phyloP scores from a whole-genome alignment of 1,140 invertebrate genomes.

The Hylaeus volcanicus region DNA sequence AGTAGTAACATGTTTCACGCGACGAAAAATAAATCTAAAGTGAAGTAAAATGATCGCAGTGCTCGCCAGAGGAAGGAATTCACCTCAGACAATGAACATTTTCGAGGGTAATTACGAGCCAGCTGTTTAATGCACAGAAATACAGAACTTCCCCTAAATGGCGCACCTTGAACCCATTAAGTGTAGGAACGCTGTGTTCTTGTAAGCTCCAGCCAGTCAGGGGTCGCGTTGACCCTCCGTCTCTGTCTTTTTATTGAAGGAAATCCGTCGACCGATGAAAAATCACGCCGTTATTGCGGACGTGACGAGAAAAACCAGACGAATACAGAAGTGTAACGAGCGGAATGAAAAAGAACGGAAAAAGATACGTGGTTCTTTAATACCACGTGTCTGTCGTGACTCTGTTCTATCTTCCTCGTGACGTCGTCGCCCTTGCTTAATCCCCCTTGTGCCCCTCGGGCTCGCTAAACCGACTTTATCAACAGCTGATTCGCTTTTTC shows the following conservation, averaged over 20 bases:
- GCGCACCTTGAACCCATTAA: too few relatives aligned
- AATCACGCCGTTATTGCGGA: conserved; percentile 5
- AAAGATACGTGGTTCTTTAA: background rate
- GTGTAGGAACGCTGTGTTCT: background rate
- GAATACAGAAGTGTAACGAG: background rate
- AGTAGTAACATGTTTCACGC: too few relatives aligned
- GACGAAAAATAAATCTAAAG: too few relatives aligned
- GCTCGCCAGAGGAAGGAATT: background rate
- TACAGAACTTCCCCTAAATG: background rate
- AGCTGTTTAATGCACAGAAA: conserved; percentile 4
- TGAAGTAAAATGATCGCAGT: background rate
- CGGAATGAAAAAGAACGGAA: conserved; percentile 10
- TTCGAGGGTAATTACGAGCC: background rate
- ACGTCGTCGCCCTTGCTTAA: conserved; percentile 17
- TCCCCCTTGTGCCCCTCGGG: background rate
- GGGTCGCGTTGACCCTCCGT: too few relatives aligned
- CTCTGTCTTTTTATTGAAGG: background rate
- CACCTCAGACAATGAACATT: background rate
- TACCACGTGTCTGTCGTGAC: conserved; percentile 11
- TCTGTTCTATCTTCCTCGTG: background rate
- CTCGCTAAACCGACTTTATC: conserved; percentile 17
- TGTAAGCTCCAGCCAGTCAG: background rate
- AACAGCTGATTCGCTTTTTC: conserved; percentile 5
- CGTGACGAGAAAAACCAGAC: conserved; percentile 4
- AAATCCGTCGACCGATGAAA: conserved; percentile 22